phyloP scores from a whole-genome alignment of 2,797 vertebrate species.

The Mus minutoides region DNA sequence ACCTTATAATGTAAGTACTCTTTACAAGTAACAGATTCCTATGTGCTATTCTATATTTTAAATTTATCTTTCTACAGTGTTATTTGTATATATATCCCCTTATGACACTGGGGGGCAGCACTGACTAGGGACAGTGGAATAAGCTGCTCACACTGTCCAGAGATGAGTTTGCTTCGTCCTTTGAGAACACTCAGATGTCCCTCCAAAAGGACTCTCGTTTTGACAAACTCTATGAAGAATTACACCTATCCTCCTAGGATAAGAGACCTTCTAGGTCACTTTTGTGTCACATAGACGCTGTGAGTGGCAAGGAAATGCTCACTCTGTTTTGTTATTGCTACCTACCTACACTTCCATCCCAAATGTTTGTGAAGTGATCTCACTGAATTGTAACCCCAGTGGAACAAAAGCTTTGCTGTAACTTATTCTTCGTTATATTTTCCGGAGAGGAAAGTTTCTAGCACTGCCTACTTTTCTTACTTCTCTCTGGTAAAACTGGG shows the following conservation, averaged over 20 bases:
- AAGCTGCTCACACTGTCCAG: not conserved
- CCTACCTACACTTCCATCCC: slow-evolving; percentile 15
- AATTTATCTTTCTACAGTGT: slow-evolving; percentile 44
- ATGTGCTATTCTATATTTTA: slow-evolving; percentile 26
- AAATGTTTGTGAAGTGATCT: slow-evolving; percentile 42
- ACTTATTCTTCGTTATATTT: slow-evolving; percentile 40
- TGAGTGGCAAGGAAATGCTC: slow-evolving; percentile 9
- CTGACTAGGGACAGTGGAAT: not conserved
- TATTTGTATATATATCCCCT: slow-evolving; percentile 42
- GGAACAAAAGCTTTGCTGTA: not conserved
- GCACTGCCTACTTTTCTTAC: not conserved
- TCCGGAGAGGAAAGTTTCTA: slow-evolving; percentile 27
- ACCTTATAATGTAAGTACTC: slow-evolving; percentile 51
- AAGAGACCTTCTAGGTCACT: not conserved
- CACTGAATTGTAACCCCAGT: slow-evolving; percentile 31
- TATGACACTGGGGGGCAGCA: not conserved
- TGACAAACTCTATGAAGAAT: slow-evolving; percentile 24
- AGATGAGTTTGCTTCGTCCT: slow-evolving; percentile 9
- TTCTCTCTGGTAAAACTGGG: not conserved
- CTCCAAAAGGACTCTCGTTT: not conserved
- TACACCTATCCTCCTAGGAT: not conserved
- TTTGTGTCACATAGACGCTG: not conserved
- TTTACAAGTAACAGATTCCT: slow-evolving; percentile 23
- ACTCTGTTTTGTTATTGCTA: slow-evolving; percentile 1
- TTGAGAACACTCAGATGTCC: not conserved